Conservation (phyloP, 2,113 vertebrate species). For the Zootoca vivipara region DNA sequence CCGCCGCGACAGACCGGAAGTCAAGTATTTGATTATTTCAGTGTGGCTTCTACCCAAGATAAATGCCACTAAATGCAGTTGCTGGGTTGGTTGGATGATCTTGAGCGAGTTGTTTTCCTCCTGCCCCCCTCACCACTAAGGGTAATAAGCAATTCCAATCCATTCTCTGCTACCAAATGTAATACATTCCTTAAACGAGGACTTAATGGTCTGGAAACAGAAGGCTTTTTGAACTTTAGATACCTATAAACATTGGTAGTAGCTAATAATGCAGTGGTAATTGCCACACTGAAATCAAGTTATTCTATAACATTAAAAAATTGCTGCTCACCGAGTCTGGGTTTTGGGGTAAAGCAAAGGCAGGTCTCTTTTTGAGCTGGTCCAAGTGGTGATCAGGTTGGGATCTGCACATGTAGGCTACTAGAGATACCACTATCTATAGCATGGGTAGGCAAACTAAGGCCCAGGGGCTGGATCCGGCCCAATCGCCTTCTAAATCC, state of each 20-base stretch:
- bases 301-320: background rate
- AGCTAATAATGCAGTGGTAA: background rate
- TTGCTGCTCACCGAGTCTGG: background rate
- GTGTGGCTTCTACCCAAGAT: background rate
- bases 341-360: no score
- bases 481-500: no score
- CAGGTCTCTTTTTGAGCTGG: background rate
- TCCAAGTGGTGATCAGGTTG: background rate
- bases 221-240: background rate
- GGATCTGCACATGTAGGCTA: background rate
- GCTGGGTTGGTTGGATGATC: background rate
- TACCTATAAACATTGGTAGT: background rate
- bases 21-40: constrained; percentile 14
- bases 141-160: background rate
- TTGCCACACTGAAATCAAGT: background rate
- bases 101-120: background rate
- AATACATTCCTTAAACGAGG: background rate
- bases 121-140: background rate
- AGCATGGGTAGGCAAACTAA: no score
- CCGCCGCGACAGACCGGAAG: no score
- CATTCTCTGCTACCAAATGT: background rate
- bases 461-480: no score
- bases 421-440: background rate
- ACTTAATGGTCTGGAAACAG: background rate
- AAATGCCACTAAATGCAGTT: background rate